phyloP scores from a whole-genome alignment of 2,888 invertebrate species.

The Agelastica alni region DNA sequence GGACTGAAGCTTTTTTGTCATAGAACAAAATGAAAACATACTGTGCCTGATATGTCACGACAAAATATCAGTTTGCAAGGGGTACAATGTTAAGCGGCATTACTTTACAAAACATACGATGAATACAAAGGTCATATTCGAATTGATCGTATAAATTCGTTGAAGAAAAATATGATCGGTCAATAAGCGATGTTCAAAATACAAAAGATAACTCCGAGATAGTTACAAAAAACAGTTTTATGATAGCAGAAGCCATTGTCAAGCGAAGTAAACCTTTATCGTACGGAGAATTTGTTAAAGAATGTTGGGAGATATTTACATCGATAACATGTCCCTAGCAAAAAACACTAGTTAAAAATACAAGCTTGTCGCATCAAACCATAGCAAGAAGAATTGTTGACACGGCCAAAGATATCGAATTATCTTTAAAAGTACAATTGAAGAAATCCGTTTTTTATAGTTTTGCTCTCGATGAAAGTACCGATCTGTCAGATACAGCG shows the following conservation, averaged over 20 bases:
- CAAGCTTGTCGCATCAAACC: slow-evolving; percentile 5
- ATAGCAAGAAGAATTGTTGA: slow-evolving; percentile 10
- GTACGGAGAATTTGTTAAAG: slow-evolving; percentile 2
- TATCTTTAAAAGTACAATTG: slow-evolving; percentile 4
- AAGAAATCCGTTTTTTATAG: too few species aligned
- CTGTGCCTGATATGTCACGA: not conserved
- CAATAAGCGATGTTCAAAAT: slow-evolving; percentile 9
- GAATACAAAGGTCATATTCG: slow-evolving; percentile 9
- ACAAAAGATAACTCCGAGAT: slow-evolving; percentile 9
- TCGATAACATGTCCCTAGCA: not conserved
- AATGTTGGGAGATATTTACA: slow-evolving; percentile 1
- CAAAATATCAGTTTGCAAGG: slow-evolving; percentile 5
- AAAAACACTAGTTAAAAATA: not conserved
- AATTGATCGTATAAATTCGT: slow-evolving; percentile 5
- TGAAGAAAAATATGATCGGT: slow-evolving; percentile 7
- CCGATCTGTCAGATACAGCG: not conserved
- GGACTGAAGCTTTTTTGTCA: not conserved
- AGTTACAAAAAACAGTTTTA: slow-evolving; percentile 4
- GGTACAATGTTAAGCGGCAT: slow-evolving; percentile 3
- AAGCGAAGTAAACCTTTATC: slow-evolving; percentile 5
- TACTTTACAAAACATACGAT: slow-evolving; percentile 11
- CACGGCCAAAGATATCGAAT: slow-evolving; percentile 5
- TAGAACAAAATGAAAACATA: not conserved
- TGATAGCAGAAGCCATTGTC: slow-evolving; percentile 7
- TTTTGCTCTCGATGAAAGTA: slow-evolving; percentile 4